A percentile compares a stretch with the other conserved stretches of the same genome.
Evolutionary conservation across 2,888 invertebrate genomes (phyloP).

Genomic region (Parnassius apollo): DNA sequence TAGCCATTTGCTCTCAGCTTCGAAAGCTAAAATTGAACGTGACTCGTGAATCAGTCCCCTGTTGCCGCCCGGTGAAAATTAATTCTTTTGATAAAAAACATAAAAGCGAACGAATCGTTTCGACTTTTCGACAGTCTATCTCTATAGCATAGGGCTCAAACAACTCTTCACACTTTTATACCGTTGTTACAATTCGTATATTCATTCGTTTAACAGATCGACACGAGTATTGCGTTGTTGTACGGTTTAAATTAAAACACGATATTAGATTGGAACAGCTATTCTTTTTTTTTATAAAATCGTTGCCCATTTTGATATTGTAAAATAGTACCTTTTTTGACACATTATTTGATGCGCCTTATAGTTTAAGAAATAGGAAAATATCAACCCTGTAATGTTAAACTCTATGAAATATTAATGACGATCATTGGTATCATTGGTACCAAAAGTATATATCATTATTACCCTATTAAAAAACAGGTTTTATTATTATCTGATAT

Average conservation of each 20-base stretch:
- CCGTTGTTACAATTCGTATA: conserved; percentile 41
- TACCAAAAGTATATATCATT: too few relatives aligned
- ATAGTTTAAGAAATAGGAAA: too few relatives aligned
- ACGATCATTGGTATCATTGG: too few relatives aligned
- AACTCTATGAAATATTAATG: too few relatives aligned
- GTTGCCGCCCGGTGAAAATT: conserved; percentile 60
- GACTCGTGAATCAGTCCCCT: conserved; percentile 62
- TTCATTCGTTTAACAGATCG: conserved; percentile 32
- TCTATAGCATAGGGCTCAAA: conserved; percentile 49
- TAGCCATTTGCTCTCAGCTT: conserved; percentile 67
- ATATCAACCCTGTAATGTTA: too few relatives aligned
- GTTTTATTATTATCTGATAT: too few relatives aligned
- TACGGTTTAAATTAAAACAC: conserved; percentile 32
- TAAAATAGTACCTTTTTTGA: too few relatives aligned
- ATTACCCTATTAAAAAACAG: too few relatives aligned
- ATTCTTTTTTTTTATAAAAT: conserved; percentile 3
- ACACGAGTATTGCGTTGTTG: conserved; percentile 37
- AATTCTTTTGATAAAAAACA: conserved; percentile 60
- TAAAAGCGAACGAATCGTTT: conserved; percentile 41
- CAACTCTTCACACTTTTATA: conserved; percentile 38
- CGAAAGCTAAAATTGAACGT: conserved; percentile 70
- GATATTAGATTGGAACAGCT: conserved; percentile 21
- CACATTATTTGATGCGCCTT: too few relatives aligned
- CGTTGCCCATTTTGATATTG: too few relatives aligned
- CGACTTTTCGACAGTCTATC: conserved; percentile 57